A percentile compares a stretch with the other conserved stretches of the same genome.
Conservation (phyloP, 2,113 vertebrate species). For the Dendrocopos noguchii region DNA sequence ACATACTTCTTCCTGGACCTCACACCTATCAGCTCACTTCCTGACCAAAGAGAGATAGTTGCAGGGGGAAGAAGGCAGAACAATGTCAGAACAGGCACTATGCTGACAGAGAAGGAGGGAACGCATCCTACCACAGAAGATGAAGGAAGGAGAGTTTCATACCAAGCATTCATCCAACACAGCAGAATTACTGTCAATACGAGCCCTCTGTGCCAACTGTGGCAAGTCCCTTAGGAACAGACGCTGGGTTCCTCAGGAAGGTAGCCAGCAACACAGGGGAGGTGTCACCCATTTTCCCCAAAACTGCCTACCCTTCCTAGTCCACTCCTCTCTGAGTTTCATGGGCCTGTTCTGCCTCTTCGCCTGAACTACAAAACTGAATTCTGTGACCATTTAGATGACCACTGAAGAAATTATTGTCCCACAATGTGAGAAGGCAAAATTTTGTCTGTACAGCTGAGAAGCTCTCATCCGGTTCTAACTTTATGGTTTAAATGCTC, state of each 20-base stretch:
- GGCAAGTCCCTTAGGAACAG: not conserved
- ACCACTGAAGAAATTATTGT: not conserved
- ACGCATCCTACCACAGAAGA: not conserved
- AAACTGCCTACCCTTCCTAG: not conserved
- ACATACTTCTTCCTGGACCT: not conserved
- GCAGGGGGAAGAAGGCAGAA: not conserved
- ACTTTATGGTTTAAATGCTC: not conserved
- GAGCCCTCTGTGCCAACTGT: not conserved
- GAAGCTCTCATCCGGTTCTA: not conserved
- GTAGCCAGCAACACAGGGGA: not conserved
- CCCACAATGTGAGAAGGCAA: not conserved
- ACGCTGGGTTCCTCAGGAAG: not conserved
- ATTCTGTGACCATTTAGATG: not conserved
- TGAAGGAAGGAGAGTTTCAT: not conserved
- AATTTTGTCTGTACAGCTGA: not conserved
- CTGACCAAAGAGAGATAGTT: not conserved
- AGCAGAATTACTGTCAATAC: not conserved
- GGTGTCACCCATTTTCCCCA: not conserved
- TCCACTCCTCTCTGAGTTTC: not conserved
- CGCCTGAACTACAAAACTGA: not conserved
- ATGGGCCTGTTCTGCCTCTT: not conserved
- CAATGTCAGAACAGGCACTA: accelerated
- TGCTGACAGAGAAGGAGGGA: not conserved
- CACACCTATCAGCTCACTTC: not conserved
- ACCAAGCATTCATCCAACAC: not conserved